These are phyloP conservation scores for Trissonchulus sp. DNA, from an alignment of 2,888 invertebrate species.

Conservation along the genomic window DNA sequence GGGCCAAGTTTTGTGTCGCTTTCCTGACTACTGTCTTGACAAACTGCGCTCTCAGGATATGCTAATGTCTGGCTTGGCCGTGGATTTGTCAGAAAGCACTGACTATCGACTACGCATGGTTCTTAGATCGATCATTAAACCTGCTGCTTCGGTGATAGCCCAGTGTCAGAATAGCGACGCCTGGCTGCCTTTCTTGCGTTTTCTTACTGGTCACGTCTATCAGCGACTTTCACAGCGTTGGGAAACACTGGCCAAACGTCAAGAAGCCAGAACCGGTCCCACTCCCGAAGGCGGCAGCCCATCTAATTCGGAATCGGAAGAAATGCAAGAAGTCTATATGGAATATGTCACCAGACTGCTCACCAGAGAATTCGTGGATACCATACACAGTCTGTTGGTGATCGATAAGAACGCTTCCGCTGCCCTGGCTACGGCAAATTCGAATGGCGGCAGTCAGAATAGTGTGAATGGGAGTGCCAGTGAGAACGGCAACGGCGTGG, in stretches of 20 bases:
- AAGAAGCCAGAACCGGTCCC: not conserved
- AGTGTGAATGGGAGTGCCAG: too few species aligned
- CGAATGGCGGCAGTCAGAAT: too few species aligned
- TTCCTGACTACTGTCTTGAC: not conserved
- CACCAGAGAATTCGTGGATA: not conserved
- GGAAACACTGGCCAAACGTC: not conserved
- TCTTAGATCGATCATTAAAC: not conserved
- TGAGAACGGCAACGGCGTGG: not conserved
- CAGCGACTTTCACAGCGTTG: not conserved
- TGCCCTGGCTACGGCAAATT: not conserved
- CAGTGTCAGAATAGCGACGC: not conserved
- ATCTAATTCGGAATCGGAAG: not conserved
- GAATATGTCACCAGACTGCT: not conserved
- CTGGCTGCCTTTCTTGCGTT: not conserved
- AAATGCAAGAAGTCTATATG: not conserved
- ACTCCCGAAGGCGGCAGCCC: too few species aligned
- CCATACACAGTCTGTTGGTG: not conserved
- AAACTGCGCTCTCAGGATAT: not conserved
- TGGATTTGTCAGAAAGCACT: not conserved
- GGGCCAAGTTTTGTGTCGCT: not conserved
- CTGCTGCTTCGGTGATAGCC: not conserved
- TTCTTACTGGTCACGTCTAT: not conserved
- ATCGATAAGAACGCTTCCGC: not conserved
- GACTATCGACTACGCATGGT: not conserved
- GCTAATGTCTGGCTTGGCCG: not conserved